Evolutionary conservation across 2,797 vertebrate species (phyloP).

Genomic region (Botia kubotai): DNA sequence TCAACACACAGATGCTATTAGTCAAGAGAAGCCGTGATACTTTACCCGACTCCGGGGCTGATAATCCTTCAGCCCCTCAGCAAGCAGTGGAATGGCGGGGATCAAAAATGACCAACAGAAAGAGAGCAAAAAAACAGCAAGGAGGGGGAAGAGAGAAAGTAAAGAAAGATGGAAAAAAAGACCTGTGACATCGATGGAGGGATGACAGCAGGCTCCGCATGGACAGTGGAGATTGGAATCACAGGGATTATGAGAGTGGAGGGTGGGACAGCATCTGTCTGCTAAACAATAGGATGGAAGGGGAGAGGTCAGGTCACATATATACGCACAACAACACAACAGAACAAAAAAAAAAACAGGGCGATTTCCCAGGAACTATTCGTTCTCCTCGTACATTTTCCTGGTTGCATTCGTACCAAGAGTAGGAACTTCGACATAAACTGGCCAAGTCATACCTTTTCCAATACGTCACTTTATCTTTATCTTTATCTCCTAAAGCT

Average conservation of each 20-base stretch:
- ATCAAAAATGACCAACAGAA: slow-evolving; percentile 60
- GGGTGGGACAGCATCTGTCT: slow-evolving; percentile 88
- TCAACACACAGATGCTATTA: slow-evolving; percentile 46
- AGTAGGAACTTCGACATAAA: no score
- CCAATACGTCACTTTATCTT: no score
- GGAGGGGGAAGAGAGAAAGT: slow-evolving; percentile 52
- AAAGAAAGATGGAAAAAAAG: slow-evolving; percentile 70
- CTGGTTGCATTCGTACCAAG: no score
- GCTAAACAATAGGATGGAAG: slow-evolving; percentile 85
- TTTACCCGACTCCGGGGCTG: slow-evolving; percentile 41
- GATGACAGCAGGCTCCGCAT: slow-evolving; percentile 86
- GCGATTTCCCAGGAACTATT: no score
- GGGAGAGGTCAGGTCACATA: slow-evolving; percentile 80
- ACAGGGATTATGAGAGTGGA: slow-evolving; percentile 92
- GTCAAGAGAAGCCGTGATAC: slow-evolving; percentile 28
- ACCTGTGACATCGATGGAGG: slow-evolving; percentile 84
- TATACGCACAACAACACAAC: slow-evolving; percentile 68
- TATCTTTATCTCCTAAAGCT: no score
- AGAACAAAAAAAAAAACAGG: slow-evolving; percentile 17
- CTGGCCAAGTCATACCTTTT: no score
- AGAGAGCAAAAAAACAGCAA: slow-evolving; percentile 48
- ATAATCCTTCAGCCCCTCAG: slow-evolving; percentile 57
- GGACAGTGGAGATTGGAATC: slow-evolving; percentile 91
- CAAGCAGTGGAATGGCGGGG: slow-evolving; percentile 66
- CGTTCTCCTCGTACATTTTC: no score